Evolutionary conservation across 2,797 vertebrate species (phyloP).

Genomic region (Gymnocypris eckloni): DNA sequence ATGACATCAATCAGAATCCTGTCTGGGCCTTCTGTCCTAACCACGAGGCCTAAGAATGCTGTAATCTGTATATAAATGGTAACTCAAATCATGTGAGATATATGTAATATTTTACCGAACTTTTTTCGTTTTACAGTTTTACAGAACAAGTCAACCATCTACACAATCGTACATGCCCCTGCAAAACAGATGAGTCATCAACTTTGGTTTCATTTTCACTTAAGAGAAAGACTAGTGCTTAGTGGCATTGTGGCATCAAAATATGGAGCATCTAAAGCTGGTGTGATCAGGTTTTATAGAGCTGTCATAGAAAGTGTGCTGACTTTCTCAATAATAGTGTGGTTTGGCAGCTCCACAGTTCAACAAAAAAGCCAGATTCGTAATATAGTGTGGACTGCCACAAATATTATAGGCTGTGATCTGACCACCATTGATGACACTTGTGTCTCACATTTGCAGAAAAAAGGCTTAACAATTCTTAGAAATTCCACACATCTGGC

Average conservation of each 20-base stretch:
- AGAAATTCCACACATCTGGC: no score
- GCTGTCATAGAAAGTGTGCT: no score
- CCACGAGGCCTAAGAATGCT: background rate
- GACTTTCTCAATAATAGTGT: no score
- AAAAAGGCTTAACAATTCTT: no score
- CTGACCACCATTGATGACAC: no score
- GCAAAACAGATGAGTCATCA: background rate
- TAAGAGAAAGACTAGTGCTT: background rate
- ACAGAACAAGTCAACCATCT: background rate
- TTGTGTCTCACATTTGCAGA: no score
- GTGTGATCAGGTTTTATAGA: no score
- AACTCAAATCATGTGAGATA: background rate
- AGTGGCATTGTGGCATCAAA: background rate
- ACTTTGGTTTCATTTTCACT: background rate
- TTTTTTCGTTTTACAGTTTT: background rate
- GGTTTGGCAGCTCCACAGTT: no score
- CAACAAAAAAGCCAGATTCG: no score
- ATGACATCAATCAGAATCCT: constrained; percentile 9
- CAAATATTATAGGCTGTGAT: no score
- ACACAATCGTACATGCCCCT: background rate
- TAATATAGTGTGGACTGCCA: no score
- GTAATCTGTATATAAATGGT: background rate
- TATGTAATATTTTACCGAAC: background rate
- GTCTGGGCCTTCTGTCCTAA: background rate
- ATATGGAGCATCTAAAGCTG: no score